Evolutionary conservation across 2,888 invertebrate genomes (phyloP).

Genomic region (Meliscaeva auricollis): DNA sequence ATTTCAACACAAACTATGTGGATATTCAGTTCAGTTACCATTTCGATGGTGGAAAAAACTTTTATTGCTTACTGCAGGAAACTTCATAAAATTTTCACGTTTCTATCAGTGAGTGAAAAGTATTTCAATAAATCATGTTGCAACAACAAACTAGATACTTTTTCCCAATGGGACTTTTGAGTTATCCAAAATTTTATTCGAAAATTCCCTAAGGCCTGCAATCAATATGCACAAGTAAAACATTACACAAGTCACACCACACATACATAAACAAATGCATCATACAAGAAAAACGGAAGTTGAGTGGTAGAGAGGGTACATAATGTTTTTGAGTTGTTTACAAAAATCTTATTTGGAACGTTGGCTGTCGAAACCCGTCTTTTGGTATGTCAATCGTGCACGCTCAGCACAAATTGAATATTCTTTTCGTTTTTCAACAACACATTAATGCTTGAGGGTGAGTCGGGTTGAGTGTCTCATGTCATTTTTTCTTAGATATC

Average conservation of each 20-base stretch:
- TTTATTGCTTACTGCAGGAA: background rate
- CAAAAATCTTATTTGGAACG: background rate
- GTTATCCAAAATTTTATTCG: background rate
- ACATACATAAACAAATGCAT: background rate
- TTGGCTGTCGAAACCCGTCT: slow-evolving; percentile 1
- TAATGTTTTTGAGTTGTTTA: background rate
- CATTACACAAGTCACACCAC: background rate
- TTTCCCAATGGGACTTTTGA: background rate
- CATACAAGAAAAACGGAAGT: no score
- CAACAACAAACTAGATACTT: background rate
- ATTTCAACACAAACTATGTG: background rate
- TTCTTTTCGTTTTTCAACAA: slow-evolving; percentile 4
- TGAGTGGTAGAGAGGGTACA: background rate
- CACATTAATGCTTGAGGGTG: background rate
- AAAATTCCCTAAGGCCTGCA: background rate
- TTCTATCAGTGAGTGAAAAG: background rate
- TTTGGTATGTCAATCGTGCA: background rate
- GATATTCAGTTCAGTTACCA: background rate
- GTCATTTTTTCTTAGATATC: background rate
- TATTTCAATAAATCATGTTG: slow-evolving; percentile 16
- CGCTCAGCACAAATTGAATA: slow-evolving; percentile 7
- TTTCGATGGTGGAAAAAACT: background rate
- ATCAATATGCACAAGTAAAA: no score
- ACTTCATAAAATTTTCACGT: background rate
- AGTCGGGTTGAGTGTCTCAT: background rate